Percentiles rank a stretch among this genome's conserved stretches.
phyloP scores from a whole-genome alignment of 2,888 invertebrate species.

The Plebejus anna region DNA sequence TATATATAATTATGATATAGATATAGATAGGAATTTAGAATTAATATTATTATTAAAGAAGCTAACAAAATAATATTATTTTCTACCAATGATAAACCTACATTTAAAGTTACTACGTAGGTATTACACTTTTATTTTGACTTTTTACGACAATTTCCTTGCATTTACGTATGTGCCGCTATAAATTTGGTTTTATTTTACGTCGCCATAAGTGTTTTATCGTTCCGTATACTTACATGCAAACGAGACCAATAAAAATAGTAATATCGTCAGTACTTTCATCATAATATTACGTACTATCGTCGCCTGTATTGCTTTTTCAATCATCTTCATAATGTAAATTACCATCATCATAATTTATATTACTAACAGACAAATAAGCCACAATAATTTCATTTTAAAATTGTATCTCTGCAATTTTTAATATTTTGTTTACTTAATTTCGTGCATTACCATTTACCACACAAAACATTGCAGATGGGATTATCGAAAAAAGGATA shows the following conservation, averaged over 20 bases:
- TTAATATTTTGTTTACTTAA: neutral
- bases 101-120: neutral
- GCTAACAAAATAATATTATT: conserved; percentile 48
- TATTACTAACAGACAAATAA: neutral
- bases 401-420: neutral
- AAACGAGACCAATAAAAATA: neutral
- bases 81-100: conserved; percentile 25
- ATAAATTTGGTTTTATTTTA: conserved; percentile 10
- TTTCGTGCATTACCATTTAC: neutral
- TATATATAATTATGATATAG: no score
- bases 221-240: neutral
- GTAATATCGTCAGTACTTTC: neutral
- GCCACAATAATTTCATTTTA: neutral
- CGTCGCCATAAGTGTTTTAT: conserved; percentile 1
- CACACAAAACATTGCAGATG: neutral
- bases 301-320: neutral
- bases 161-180: neutral
- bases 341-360: neutral
- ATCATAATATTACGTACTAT: neutral
- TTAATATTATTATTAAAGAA: neutral
- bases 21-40: no score
- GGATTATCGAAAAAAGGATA: conserved; percentile 20
- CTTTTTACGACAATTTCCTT: conserved; percentile 15
- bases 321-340: neutral
- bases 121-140: conserved; percentile 12